phyloP scores from a whole-genome alignment of 2,888 invertebrate genomes.

The Podabrus alpinus region DNA sequence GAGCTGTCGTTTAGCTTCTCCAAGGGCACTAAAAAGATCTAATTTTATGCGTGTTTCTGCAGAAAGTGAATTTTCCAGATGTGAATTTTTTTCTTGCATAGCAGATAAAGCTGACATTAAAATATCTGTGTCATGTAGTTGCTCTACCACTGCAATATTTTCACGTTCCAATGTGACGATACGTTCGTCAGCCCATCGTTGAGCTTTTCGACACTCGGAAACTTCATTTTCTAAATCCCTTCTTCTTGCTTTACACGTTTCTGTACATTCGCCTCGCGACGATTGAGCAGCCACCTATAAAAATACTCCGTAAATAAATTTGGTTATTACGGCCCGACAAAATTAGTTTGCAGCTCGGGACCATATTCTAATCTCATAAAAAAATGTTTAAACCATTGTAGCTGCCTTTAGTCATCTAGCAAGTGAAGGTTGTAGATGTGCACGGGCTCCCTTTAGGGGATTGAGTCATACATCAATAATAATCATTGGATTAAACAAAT shows the following conservation, averaged over 20 bases:
- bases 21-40: conserved; percentile 95
- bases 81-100: conserved; percentile 88
- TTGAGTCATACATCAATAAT: no score
- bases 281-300: conserved; percentile 49
- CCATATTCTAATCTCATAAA: no score
- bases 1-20: conserved; percentile 90
- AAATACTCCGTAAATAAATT: background rate
- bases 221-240: conserved; percentile 67
- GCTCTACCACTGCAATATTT: conserved; percentile 49
- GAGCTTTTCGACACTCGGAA: conserved; percentile 61
- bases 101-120: conserved; percentile 78
- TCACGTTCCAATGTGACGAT: conserved; percentile 63
- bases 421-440: no score
- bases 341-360: no score
- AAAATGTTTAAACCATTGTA: no score
- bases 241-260: conserved; percentile 56
- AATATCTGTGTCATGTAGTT: conserved; percentile 70
- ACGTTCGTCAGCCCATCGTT: conserved; percentile 65
- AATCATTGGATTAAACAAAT: no score
- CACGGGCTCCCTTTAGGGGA: no score
- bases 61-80: conserved; percentile 90
- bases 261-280: conserved; percentile 52
- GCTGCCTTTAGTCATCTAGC: no score
- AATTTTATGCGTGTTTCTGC: conserved; percentile 97
- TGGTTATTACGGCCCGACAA: no score